phyloP scores from a whole-genome alignment of 2,888 invertebrate genomes.

The Tenthredo mesomela region DNA sequence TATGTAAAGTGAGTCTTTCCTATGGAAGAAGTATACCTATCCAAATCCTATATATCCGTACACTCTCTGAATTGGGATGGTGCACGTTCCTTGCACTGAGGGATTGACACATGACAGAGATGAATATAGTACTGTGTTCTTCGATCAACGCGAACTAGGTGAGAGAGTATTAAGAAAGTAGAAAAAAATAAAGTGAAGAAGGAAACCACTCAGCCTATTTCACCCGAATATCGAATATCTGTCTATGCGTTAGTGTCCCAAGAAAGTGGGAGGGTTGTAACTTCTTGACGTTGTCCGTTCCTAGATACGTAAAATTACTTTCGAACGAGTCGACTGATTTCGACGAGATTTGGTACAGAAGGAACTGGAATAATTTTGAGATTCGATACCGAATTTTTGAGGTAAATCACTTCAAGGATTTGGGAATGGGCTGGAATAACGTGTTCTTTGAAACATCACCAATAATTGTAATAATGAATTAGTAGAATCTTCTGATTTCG shows the following conservation, averaged over 20 bases:
- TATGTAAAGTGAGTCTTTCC: background rate
- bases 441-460: background rate
- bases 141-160: background rate
- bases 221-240: background rate
- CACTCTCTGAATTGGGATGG: background rate
- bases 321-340: background rate
- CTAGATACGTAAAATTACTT: background rate
- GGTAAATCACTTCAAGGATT: background rate
- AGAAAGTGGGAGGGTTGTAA: background rate
- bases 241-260: background rate
- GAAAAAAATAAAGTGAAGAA: background rate
- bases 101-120: background rate
- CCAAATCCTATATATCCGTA: background rate
- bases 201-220: background rate
- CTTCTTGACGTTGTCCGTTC: background rate
- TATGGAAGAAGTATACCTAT: background rate
- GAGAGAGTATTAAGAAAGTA: background rate
- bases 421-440: background rate
- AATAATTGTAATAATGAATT: background rate
- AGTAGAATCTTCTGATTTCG: background rate
- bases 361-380: background rate
- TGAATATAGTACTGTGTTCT: background rate
- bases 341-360: background rate
- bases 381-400: background rate
- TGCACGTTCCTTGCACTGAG: background rate